phyloP scores from a whole-genome alignment of 2,888 invertebrate species.

The Rhingia rostrata region DNA sequence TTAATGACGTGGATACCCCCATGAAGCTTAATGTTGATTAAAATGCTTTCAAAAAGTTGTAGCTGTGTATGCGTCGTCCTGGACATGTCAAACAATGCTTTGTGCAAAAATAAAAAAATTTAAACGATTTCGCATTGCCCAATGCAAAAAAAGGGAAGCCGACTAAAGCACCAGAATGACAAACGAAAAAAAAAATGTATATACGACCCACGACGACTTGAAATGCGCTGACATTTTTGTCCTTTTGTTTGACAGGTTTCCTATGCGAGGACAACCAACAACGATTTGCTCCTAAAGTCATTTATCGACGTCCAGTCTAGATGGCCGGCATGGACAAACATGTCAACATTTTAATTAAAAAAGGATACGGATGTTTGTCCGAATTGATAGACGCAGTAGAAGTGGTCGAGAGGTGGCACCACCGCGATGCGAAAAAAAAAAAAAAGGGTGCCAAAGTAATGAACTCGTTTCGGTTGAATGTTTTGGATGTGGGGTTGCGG shows the following conservation, averaged over 20 bases:
- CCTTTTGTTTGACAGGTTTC: constrained; percentile 74
- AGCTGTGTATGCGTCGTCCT: constrained; percentile 25
- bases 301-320: constrained; percentile 71
- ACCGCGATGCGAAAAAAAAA: constrained; percentile 44
- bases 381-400: constrained; percentile 53
- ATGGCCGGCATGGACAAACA: constrained; percentile 75
- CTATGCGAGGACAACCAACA: constrained; percentile 34
- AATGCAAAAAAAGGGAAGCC: constrained; percentile 31
- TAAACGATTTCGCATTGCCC: constrained; percentile 41
- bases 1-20: constrained; percentile 72
- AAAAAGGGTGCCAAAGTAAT: constrained; percentile 73
- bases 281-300: constrained; percentile 67
- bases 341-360: constrained; percentile 84
- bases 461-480: constrained; percentile 72
- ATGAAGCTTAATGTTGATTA: constrained; percentile 75
- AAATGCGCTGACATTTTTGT: constrained; percentile 68
- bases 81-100: constrained; percentile 67
- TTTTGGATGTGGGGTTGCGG: background rate
- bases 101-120: constrained; percentile 70
- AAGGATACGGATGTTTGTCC: constrained; percentile 80
- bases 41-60: constrained; percentile 67
- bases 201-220: constrained; percentile 14
- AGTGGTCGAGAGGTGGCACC: constrained; percentile 8
- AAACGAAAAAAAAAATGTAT: constrained; percentile 15
- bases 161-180: constrained; percentile 15